phyloP scores from a whole-genome alignment of 2,113 vertebrate species.

The Corynorhinus townsendii region DNA sequence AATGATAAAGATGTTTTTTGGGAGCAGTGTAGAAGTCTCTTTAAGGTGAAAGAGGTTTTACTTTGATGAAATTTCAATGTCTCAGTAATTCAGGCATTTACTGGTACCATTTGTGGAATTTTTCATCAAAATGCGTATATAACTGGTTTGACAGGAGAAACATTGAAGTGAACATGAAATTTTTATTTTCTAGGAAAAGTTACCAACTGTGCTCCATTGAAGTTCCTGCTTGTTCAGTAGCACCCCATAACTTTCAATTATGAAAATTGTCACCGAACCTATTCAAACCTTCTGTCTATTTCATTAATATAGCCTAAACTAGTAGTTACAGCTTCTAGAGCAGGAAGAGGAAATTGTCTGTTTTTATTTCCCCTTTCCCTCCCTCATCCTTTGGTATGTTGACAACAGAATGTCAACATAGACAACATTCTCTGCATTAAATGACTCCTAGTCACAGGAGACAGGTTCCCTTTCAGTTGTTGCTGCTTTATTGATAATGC shows the following conservation, averaged over 20 bases:
- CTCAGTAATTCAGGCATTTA: constrained; percentile 3
- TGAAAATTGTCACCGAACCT: background rate
- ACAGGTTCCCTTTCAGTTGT: background rate
- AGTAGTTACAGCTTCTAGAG: background rate
- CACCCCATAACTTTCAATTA: background rate
- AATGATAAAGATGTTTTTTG: background rate
- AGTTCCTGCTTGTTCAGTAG: background rate
- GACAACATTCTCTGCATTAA: background rate
- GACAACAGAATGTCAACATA: background rate
- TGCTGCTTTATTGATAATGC: background rate
- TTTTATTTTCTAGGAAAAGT: constrained; percentile 15
- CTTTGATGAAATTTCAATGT: background rate
- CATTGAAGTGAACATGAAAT: background rate
- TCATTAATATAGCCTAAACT: background rate
- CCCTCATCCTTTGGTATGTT: background rate
- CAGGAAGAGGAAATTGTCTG: background rate
- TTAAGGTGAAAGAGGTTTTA: background rate
- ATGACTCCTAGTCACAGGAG: background rate
- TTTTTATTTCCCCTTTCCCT: background rate
- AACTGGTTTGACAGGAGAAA: background rate
- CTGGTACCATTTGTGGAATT: background rate
- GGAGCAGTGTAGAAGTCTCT: background rate
- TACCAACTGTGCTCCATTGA: background rate
- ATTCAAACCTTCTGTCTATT: background rate
- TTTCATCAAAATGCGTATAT: background rate